Evolutionary conservation across 2,888 invertebrate genomes (phyloP).

Genomic region (Tolmerus cingulatus): DNA sequence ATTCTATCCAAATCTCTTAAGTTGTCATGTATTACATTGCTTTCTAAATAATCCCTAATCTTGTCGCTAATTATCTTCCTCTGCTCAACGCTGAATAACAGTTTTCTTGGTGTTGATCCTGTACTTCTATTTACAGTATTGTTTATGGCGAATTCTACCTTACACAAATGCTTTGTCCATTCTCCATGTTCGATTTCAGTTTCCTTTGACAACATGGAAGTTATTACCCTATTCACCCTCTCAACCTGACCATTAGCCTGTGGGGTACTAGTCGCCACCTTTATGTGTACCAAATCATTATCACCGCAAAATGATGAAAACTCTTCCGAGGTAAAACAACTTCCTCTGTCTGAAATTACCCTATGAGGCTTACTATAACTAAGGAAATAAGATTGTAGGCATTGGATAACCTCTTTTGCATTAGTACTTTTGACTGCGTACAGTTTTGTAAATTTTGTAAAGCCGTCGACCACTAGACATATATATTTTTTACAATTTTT

Average conservation of each 20-base stretch:
- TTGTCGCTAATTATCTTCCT: neutral
- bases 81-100: neutral
- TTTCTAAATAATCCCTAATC: neutral
- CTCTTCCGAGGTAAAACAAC: neutral
- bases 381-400: neutral
- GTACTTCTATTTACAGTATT: neutral
- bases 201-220: neutral
- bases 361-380: neutral
- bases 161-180: neutral
- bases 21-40: neutral
- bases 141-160: neutral
- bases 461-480: neutral
- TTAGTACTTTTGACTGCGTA: neutral
- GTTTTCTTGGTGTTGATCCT: neutral
- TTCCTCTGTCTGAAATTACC: neutral
- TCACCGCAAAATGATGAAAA: neutral
- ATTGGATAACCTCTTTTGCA: neutral
- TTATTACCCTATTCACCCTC: neutral
- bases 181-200: neutral
- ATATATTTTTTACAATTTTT: neutral
- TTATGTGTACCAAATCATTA: neutral
- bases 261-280: neutral
- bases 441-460: neutral
- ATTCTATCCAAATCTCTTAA: neutral
- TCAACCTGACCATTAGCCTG: neutral